Percentiles rank a stretch among this genome's conserved stretches.
These are phyloP conservation scores for Anoplius nigerrimus DNA, from an alignment of 2,888 invertebrate species.

Conservation along the genomic window DNA sequence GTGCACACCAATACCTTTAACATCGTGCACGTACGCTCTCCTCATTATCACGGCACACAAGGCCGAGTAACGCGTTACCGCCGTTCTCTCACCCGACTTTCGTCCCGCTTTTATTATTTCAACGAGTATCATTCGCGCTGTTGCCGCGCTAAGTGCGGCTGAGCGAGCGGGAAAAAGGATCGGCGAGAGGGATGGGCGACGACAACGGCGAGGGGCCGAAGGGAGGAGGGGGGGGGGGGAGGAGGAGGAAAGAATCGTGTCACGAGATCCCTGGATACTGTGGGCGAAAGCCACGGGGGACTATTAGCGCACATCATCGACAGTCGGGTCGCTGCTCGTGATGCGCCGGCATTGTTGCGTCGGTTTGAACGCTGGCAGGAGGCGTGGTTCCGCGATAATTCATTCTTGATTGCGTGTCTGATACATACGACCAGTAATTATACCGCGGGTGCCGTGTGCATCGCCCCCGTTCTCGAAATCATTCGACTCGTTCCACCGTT, in stretches of 20 bases:
- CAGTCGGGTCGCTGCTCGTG: conserved; percentile 71
- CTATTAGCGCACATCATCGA: conserved; percentile 74
- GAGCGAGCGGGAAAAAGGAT: no score
- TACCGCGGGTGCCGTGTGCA: conserved; percentile 53
- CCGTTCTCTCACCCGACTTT: no score
- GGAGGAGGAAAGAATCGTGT: conserved; percentile 43
- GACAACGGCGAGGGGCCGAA: conserved; percentile 1
- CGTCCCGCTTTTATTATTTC: no score
- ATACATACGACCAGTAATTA: conserved; percentile 73
- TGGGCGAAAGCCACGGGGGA: conserved; percentile 59
- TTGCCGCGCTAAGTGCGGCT: conserved; percentile 1
- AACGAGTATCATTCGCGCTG: no score
- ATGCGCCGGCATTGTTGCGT: conserved; percentile 71
- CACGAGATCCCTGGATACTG: conserved; percentile 55
- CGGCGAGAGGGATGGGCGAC: neutral
- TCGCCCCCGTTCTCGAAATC: conserved; percentile 44
- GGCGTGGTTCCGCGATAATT: conserved; percentile 72
- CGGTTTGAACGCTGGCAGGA: conserved; percentile 62
- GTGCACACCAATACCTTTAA: no score
- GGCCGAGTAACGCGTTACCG: no score
- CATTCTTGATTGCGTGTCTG: conserved; percentile 75
- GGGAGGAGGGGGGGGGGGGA: neutral
- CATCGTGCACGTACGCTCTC: no score
- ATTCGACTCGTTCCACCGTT: conserved; percentile 22
- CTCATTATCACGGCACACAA: no score